A percentile compares a stretch with the other conserved stretches of the same genome.
Evolutionary conservation across 2,797 vertebrate species (phyloP).

Genomic region (Caiman crocodilus): DNA sequence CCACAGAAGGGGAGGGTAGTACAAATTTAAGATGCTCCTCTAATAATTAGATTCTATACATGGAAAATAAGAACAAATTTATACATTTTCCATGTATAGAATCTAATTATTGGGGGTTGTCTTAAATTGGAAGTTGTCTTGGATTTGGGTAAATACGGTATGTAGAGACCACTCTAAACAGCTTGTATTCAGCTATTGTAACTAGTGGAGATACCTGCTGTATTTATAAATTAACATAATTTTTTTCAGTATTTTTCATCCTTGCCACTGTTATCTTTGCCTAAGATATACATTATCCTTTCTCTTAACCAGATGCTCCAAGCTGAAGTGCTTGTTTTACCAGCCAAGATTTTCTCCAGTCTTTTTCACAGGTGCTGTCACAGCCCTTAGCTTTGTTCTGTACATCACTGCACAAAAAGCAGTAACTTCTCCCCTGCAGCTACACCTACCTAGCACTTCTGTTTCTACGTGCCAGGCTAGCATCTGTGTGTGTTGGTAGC

Average conservation of each 20-base stretch:
- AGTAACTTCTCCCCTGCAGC: conserved; percentile 46
- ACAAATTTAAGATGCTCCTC: background rate
- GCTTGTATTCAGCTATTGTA: background rate
- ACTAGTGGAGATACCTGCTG: background rate
- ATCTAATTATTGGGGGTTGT: no score
- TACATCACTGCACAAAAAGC: background rate
- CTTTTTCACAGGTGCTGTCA: conserved; percentile 23
- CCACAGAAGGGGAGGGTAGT: no score
- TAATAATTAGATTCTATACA: no score
- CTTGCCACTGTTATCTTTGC: background rate
- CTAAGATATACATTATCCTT: background rate
- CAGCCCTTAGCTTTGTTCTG: conserved; percentile 30
- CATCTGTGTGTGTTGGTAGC: conserved; percentile 11
- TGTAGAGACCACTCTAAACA: background rate
- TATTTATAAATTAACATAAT: background rate
- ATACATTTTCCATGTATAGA: no score
- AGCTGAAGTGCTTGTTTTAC: background rate
- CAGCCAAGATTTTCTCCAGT: conserved; percentile 8
- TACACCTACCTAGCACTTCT: conserved; percentile 28
- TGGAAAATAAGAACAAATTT: no score
- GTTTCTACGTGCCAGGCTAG: conserved; percentile 39
- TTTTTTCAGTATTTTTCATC: background rate
- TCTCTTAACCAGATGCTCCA: background rate
- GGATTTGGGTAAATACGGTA: background rate
- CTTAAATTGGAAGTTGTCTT: no score